Percentiles rank a stretch among this genome's conserved stretches.
Evolutionary conservation across 2,797 vertebrate genomes (phyloP).

Genomic region (Carapus acus): DNA sequence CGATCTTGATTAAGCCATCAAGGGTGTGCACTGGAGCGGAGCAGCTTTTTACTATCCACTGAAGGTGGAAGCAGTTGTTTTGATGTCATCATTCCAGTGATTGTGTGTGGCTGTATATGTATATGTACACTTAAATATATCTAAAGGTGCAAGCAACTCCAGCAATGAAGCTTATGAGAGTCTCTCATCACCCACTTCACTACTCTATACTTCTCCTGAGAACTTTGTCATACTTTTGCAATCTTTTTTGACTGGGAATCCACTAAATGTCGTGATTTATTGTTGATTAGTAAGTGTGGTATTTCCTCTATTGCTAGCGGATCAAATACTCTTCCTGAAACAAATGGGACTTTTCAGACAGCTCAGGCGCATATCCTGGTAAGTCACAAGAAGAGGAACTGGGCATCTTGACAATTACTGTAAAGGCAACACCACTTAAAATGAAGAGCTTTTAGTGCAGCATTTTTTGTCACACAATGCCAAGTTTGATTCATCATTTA

Average conservation of each 20-base stretch:
- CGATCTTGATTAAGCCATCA: constrained; percentile 10
- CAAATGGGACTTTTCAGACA: background rate
- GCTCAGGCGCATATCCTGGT: constrained; percentile 5
- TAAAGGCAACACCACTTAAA: background rate
- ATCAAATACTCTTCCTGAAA: background rate
- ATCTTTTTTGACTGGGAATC: constrained; percentile 20
- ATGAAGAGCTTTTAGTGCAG: background rate
- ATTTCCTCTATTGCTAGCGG: background rate
- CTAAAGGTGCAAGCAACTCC: too few species aligned
- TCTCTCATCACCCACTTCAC: constrained; percentile 19
- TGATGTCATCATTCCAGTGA: background rate
- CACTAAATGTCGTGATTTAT: constrained; percentile 18
- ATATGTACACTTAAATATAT: too few species aligned
- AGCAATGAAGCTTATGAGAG: constrained; percentile 15
- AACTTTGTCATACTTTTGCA: constrained; percentile 14
- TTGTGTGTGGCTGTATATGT: too few species aligned
- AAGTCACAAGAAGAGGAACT: constrained; percentile 7
- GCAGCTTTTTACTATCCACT: background rate
- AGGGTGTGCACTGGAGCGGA: background rate
- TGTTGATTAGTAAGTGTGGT: constrained; percentile 6
- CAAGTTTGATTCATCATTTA: too few species aligned
- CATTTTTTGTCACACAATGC: background rate
- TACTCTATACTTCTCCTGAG: constrained; percentile 1
- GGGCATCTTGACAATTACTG: background rate
- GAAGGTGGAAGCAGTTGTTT: background rate